Percentiles rank a stretch among this genome's conserved stretches.
Conservation (phyloP, 64 coral and sea anemone species). For the Montipora capricornis region DNA sequence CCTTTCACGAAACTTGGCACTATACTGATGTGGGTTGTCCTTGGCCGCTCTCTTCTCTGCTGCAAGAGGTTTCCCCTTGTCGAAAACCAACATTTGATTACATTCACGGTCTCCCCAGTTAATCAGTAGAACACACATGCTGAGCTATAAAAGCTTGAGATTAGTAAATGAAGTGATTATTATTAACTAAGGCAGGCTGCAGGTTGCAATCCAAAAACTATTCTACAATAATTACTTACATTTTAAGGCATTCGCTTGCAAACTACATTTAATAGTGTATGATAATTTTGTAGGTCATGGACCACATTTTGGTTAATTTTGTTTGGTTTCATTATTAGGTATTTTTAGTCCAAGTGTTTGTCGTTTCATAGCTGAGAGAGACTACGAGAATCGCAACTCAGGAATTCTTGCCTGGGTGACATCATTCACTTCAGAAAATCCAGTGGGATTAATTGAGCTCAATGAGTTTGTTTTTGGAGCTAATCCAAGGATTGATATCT, state of each 20-base stretch:
- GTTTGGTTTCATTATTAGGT: constrained; percentile 36
- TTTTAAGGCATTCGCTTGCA: neutral
- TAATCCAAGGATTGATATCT: constrained; percentile 97
- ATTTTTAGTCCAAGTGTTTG: constrained; percentile 79
- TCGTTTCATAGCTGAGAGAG: constrained; percentile 86
- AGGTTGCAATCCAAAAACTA: neutral
- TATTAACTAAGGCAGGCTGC: neutral
- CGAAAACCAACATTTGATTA: too few relatives aligned
- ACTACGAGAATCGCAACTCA: constrained; percentile 92
- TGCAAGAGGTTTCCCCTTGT: too few relatives aligned
- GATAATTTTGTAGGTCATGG: neutral
- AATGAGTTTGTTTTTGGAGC: constrained; percentile 97
- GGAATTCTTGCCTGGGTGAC: constrained; percentile 82
- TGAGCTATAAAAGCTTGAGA: neutral
- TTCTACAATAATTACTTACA: neutral
- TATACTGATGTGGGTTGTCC: too few relatives aligned
- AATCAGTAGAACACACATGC: too few relatives aligned
- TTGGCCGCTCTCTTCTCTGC: too few relatives aligned
- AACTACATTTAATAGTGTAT: too few relatives aligned
- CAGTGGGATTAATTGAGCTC: constrained; percentile 85
- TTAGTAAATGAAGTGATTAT: neutral
- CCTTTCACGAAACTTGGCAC: too few relatives aligned
- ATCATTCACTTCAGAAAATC: constrained; percentile 66
- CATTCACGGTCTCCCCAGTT: too few relatives aligned
- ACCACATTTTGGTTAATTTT: neutral